Evolutionary conservation across 2,797 vertebrate species (phyloP).

Genomic region (Coregonus sp.): DNA sequence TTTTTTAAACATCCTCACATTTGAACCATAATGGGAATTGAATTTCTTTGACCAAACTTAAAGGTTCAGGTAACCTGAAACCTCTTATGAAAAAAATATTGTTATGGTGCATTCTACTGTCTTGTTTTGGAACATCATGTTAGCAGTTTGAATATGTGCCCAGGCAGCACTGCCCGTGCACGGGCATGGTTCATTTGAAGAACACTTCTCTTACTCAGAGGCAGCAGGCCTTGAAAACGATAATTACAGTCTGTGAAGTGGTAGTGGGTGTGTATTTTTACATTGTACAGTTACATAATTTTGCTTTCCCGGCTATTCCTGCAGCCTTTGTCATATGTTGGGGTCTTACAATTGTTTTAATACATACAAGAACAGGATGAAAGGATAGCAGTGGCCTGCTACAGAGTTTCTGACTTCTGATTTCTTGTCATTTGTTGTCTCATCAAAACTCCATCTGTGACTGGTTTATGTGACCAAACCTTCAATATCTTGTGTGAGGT

Average conservation of each 20-base stretch:
- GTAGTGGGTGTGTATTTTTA: no score
- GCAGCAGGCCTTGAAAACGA: conserved; percentile 23
- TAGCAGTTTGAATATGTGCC: not conserved
- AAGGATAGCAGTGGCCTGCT: not conserved
- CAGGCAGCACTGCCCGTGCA: conserved; percentile 18
- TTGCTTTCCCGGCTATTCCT: no score
- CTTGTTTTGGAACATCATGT: conserved; percentile 41
- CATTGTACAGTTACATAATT: not conserved
- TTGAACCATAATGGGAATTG: not conserved
- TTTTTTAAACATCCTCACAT: not conserved
- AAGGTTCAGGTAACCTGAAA: not conserved
- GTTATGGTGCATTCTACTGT: not conserved
- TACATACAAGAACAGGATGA: not conserved
- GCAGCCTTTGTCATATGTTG: no score
- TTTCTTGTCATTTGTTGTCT: not conserved
- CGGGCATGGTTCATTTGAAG: conserved; percentile 22
- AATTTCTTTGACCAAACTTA: not conserved
- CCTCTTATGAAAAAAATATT: no score
- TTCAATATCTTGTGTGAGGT: not conserved
- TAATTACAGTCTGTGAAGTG: conserved; percentile 29
- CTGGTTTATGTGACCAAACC: not conserved
- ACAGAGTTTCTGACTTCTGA: not conserved
- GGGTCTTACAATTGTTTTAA: not conserved
- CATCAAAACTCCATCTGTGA: not conserved
- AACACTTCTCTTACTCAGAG: conserved; percentile 10